These are phyloP conservation scores for Pycnonotus jocosus DNA, from an alignment of 2,113 vertebrate species.

Conservation along the genomic window DNA sequence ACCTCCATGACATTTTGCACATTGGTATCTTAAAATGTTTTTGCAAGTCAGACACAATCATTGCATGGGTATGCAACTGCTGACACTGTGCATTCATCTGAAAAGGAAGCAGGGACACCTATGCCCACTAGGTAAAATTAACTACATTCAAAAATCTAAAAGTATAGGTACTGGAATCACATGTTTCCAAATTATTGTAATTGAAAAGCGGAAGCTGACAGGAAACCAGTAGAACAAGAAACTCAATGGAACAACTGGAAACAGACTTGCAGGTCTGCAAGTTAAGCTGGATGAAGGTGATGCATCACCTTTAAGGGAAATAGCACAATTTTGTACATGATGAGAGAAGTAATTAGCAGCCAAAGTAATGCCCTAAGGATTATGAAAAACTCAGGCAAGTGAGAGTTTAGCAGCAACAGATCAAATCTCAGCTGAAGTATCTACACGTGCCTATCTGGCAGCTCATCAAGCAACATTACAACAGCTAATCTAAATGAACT, in stretches of 20 bases:
- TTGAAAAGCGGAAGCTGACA: constrained; percentile 29
- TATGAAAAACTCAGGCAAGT: constrained; percentile 49
- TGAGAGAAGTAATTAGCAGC: constrained; percentile 56
- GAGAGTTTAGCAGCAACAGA: constrained; percentile 42
- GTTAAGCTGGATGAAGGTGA: constrained; percentile 15
- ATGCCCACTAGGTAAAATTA: background rate
- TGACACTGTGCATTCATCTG: background rate
- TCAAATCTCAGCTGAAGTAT: constrained; percentile 10
- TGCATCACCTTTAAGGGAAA: constrained; percentile 53
- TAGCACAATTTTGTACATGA: constrained; percentile 42
- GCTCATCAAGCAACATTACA: constrained; percentile 27
- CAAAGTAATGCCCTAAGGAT: constrained; percentile 5
- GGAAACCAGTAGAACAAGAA: constrained; percentile 36
- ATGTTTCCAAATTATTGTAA: background rate
- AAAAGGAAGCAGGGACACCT: background rate
- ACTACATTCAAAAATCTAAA: constrained; percentile 28
- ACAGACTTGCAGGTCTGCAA: constrained; percentile 33
- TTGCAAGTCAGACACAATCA: background rate
- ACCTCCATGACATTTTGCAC: background rate
- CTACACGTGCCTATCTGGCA: constrained; percentile 11
- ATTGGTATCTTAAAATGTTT: background rate
- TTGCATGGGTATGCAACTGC: background rate
- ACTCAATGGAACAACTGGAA: constrained; percentile 1
- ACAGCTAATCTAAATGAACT: constrained; percentile 19
- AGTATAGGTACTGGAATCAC: constrained; percentile 8